Evolutionary conservation across 2,888 invertebrate genomes (phyloP).

Genomic region (Lepidochitona cinerea): DNA sequence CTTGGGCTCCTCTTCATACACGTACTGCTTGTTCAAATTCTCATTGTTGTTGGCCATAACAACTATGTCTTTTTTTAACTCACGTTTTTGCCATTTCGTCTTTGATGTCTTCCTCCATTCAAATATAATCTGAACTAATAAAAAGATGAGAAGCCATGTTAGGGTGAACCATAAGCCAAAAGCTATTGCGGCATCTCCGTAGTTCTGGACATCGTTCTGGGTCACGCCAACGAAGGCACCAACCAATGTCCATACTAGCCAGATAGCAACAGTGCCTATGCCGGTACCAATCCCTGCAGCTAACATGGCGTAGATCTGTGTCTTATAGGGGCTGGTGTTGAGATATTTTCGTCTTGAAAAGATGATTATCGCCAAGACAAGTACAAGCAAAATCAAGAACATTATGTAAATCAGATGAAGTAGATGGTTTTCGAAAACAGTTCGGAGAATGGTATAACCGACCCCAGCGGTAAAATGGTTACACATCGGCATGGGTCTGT

Average conservation of each 20-base stretch:
- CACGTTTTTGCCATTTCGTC: neutral
- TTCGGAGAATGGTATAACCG: neutral
- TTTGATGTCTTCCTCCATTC: neutral
- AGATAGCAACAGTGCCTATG: neutral
- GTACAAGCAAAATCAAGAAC: neutral
- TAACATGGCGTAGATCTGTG: neutral
- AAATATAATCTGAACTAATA: neutral
- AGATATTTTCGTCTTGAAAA: neutral
- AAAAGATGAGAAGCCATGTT: neutral
- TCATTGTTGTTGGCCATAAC: neutral
- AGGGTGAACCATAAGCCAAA: neutral
- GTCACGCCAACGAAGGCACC: neutral
- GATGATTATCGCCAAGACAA: neutral
- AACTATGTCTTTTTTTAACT: neutral
- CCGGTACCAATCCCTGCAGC: neutral
- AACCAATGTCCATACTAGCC: neutral
- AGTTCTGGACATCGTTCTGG: neutral
- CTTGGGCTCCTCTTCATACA: too few species aligned
- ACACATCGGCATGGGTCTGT: neutral
- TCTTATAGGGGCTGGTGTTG: neutral
- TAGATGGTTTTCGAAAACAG: neutral
- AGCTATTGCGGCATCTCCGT: neutral
- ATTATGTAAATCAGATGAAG: neutral
- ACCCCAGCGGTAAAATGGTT: neutral
- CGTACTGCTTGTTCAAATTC: neutral